Evolutionary conservation across 2,797 vertebrate species (phyloP).

Genomic region (Centroberyx gerrardi): DNA sequence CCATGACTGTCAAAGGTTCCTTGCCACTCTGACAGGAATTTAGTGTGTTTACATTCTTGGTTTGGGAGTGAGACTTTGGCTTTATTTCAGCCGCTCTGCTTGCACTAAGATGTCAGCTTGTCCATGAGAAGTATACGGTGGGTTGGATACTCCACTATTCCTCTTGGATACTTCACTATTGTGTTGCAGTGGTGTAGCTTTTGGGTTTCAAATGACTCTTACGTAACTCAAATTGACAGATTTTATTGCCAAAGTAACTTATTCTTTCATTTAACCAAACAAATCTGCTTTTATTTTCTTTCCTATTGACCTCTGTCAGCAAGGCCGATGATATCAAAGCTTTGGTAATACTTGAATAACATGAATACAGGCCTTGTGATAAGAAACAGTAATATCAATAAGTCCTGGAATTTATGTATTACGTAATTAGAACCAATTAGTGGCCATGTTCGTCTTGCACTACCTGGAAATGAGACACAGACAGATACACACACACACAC

Average conservation of each 20-base stretch:
- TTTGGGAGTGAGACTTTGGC: slow-evolving; percentile 82
- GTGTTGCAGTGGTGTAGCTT: not conserved
- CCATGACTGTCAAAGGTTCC: slow-evolving; percentile 78
- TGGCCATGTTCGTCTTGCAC: not conserved
- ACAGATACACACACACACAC: not conserved
- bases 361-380: no score
- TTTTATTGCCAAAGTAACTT: not conserved
- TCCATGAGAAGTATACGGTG: slow-evolving; percentile 54
- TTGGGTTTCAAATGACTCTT: not conserved
- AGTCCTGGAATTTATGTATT: slow-evolving; percentile 4
- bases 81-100: slow-evolving; percentile 72
- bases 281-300: no score
- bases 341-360: no score
- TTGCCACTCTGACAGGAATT: slow-evolving; percentile 82
- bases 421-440: slow-evolving; percentile 5
- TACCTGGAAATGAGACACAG: not conserved
- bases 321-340: no score
- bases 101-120: slow-evolving; percentile 76
- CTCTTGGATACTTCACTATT: slow-evolving; percentile 8
- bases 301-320: no score
- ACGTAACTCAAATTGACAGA: not conserved
- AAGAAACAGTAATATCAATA: not conserved
- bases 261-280: not conserved
- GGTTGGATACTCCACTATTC: slow-evolving; percentile 9
- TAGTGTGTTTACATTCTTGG: slow-evolving; percentile 89